A percentile compares a stretch with the other conserved stretches of the same genome.
These are phyloP conservation scores for Vanessa cardui DNA, from an alignment of 2,888 invertebrate genomes.

Conservation along the genomic window DNA sequence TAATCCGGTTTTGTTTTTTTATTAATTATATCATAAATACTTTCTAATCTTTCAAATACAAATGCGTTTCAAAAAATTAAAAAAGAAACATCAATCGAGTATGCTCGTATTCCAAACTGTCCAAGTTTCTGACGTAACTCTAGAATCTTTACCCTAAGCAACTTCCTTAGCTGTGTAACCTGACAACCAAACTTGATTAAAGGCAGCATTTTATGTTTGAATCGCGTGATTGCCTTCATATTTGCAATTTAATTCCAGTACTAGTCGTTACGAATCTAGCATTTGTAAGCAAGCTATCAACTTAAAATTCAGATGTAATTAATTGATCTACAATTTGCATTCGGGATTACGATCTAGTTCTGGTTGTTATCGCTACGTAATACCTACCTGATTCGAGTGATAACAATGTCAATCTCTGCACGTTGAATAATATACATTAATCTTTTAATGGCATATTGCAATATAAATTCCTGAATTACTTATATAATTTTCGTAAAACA, in stretches of 20 bases:
- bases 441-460: constrained; percentile 1
- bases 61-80: no score
- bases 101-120: background rate
- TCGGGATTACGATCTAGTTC: constrained; percentile 30
- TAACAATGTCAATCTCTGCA: constrained; percentile 21
- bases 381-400: constrained; percentile 31
- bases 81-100: background rate
- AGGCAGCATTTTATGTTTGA: constrained; percentile 28
- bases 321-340: constrained; percentile 37
- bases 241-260: constrained; percentile 67
- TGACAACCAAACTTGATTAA: constrained; percentile 19
- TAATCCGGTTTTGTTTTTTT: no score
- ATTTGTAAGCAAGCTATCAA: constrained; percentile 27
- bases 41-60: no score
- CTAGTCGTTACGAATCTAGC: constrained; percentile 29
- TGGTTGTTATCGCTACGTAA: constrained; percentile 30
- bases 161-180: constrained; percentile 24
- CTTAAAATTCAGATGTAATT: constrained; percentile 38
- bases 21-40: no score
- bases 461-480: constrained; percentile 6
- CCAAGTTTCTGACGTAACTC: constrained; percentile 16
- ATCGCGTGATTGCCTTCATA: constrained; percentile 55
- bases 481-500: constrained; percentile 5
- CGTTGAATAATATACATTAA: constrained; percentile 1
- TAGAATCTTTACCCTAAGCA: constrained; percentile 11